Evolutionary conservation across 2,888 invertebrate species (phyloP).

Genomic region (Tenthredo mesomela): DNA sequence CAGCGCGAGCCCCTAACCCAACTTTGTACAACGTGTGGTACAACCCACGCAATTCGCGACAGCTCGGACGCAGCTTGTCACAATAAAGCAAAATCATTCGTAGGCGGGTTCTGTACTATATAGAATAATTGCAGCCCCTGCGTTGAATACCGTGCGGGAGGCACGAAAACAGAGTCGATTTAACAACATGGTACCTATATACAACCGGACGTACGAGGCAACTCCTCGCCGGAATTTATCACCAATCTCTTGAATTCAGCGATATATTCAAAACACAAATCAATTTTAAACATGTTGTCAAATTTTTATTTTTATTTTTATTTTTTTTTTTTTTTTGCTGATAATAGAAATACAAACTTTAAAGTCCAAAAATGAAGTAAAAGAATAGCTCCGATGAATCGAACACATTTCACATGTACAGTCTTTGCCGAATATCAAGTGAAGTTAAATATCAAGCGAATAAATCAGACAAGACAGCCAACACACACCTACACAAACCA

Average conservation of each 20-base stretch:
- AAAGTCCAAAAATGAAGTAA: not conserved
- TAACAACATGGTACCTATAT: slow-evolving; percentile 30
- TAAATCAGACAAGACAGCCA: not conserved
- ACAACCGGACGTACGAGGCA: not conserved
- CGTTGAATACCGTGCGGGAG: slow-evolving; percentile 28
- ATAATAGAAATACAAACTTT: not conserved
- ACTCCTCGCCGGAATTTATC: not conserved
- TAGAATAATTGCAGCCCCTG: slow-evolving; percentile 11
- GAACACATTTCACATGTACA: not conserved
- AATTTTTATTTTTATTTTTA: too few relatives aligned
- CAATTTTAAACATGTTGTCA: not conserved
- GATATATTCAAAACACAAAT: not conserved
- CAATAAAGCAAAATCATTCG: slow-evolving; percentile 46
- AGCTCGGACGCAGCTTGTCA: slow-evolving; percentile 50
- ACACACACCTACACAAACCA: slow-evolving; percentile 20
- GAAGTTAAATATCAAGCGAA: not conserved
- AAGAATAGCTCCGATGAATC: not conserved
- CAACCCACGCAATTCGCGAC: slow-evolving; percentile 48
- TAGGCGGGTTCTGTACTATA: slow-evolving; percentile 37
- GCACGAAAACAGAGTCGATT: slow-evolving; percentile 32
- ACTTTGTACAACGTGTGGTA: slow-evolving; percentile 21
- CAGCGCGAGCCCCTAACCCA: slow-evolving; percentile 2
- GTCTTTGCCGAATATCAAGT: not conserved
- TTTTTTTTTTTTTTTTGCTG: too few relatives aligned
- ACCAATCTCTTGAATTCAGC: not conserved